These are phyloP conservation scores for Pharmacophagus antenor DNA, from an alignment of 2,888 invertebrate genomes.

Conservation along the genomic window DNA sequence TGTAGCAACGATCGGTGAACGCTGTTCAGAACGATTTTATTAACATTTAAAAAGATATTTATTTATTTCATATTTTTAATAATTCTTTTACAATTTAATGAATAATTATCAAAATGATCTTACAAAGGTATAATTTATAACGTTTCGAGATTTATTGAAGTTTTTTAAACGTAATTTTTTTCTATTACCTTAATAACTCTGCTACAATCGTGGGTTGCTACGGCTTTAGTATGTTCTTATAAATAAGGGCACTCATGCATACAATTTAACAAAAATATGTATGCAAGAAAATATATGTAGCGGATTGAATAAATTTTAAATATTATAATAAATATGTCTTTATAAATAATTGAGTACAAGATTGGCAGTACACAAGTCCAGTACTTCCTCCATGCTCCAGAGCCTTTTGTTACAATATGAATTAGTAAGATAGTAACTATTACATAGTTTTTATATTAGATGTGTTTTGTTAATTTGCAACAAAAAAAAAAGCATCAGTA, in stretches of 20 bases:
- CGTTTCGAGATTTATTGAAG: not conserved
- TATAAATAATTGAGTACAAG: not conserved
- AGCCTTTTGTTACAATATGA: conserved; percentile 24
- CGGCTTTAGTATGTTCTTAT: not conserved
- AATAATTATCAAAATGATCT: not conserved
- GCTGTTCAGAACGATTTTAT: not conserved
- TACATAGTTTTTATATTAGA: conserved; percentile 36
- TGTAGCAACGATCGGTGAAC: no score
- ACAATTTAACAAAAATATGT: not conserved
- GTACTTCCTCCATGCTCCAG: not conserved
- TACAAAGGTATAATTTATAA: not conserved
- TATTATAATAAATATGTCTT: conserved; percentile 1
- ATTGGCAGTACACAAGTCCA: not conserved
- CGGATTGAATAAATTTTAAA: not conserved
- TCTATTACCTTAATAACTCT: not conserved
- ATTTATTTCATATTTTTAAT: not conserved
- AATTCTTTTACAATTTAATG: not conserved
- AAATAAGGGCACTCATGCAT: not conserved
- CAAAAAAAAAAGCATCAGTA: conserved; percentile 28
- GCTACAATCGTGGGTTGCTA: not conserved
- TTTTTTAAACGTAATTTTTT: not conserved
- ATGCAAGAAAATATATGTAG: not conserved
- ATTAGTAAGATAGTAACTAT: conserved; percentile 28
- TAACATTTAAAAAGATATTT: not conserved
- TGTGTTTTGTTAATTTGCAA: conserved; percentile 48